Percentiles rank a stretch among this genome's conserved stretches.
phyloP scores from a whole-genome alignment of 2,888 invertebrate genomes.

The Dendrolimus pini region DNA sequence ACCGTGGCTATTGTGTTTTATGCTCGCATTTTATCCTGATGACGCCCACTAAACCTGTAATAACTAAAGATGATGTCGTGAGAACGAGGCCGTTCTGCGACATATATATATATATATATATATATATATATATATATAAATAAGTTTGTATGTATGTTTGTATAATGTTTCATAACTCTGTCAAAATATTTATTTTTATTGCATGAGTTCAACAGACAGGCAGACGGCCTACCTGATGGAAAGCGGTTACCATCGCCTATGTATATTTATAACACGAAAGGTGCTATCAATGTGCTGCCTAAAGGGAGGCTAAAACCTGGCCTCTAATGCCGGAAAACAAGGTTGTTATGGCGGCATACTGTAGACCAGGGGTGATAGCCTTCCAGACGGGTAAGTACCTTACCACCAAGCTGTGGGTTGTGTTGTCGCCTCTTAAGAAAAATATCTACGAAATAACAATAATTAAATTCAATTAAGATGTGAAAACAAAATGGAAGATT shows the following conservation, averaged over 20 bases:
- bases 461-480: too few species aligned
- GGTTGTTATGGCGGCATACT: background rate
- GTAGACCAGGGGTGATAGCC: background rate
- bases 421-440: background rate
- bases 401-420: background rate
- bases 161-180: too few species aligned
- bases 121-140: too few species aligned
- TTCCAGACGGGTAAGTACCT: background rate
- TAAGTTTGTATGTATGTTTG: too few species aligned
- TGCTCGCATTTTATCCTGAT: too few species aligned
- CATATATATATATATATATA: too few species aligned
- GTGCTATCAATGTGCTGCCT: slow-evolving; percentile 13
- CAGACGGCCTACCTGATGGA: background rate
- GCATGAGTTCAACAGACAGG: background rate
- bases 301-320: background rate
- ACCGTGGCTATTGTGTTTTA: too few species aligned
- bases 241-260: background rate
- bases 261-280: slow-evolving; percentile 17
- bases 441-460: too few species aligned
- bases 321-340: background rate
- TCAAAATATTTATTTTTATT: background rate
- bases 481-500: too few species aligned
- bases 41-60: too few species aligned
- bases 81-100: too few species aligned
- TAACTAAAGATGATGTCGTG: too few species aligned